Evolutionary conservation across 2,888 invertebrate species (phyloP), one percentile per base, ranked within the genome.

Genomic region (Orthonychiurus folsomi): DNA sequence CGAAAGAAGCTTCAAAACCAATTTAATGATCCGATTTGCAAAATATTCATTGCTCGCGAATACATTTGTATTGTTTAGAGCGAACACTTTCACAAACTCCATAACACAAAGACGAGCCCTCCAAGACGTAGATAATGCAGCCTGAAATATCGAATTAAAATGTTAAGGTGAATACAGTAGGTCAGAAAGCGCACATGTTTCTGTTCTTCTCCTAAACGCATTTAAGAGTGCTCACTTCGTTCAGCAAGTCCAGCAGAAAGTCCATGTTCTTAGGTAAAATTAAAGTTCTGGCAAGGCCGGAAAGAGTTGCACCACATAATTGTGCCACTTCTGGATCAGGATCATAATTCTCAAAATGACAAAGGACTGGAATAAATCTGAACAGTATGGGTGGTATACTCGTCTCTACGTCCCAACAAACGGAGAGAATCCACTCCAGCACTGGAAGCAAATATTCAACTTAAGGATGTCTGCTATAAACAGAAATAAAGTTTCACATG

Each of bases 261-360:
- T 84, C 81, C 75, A 89, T 81, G 72, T 83, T 79, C 15, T 79
- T 76, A 3, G 82, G 79, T 3, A 81, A 75, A 65, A 86, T 82
- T 48, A 84, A 76, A 0, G 84, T 81, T 66, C 86, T 84, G 1
- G 88, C 85, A 24, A 90, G 78, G 55, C 83, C 80, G 1, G 86
- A 86, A 28, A 92, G 77, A 63, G 87, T 81, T 58, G 81, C 79
- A 52, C 82, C 81, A 71, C 89, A 87, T 47, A 83, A 80, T 65
- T 82, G 81, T 21, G 83, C 81, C 67, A 92, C 77, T 77, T 91
- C 90, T 69, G 87, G 87, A 75, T 90, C 89, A 21, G 83, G 82
- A 70, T 87, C 86, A 71, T 87, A 87, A 72, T 86, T 88, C 74
- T 89, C 87, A 69, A 88, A 81, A 18, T 85, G 82, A 75, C 88